A percentile compares a stretch with the other conserved stretches of the same genome.
These are phyloP conservation scores for Dendrophyllia cribrosa DNA, from an alignment of 64 coral and sea anemone species.

Conservation along the genomic window DNA sequence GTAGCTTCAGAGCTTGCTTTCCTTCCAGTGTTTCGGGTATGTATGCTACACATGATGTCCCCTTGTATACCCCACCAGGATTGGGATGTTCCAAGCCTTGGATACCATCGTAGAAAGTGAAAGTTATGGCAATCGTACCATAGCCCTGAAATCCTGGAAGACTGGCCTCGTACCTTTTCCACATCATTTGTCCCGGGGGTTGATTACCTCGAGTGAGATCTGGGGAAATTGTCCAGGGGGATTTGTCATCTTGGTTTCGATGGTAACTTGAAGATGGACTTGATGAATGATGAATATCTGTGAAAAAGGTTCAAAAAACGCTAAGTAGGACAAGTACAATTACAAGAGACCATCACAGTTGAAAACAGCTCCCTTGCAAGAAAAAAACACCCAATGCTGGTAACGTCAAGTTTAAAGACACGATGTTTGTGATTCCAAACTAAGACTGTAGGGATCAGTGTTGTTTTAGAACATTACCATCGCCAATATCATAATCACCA, in stretches of 20 bases:
- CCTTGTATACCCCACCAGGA: background rate
- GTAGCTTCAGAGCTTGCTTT: background rate
- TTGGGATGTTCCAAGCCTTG: conserved; percentile 27
- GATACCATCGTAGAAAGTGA: conserved; percentile 18
- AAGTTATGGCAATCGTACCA: conserved; percentile 13
- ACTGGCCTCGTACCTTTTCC: background rate
- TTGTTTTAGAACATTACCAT: too few species aligned
- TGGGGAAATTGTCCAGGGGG: background rate
- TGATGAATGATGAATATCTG: background rate
- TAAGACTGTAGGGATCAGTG: too few species aligned
- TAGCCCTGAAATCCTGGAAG: conserved; percentile 29
- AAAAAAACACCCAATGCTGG: too few species aligned
- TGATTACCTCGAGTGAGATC: background rate
- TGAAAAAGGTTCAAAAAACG: background rate
- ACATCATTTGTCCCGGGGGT: conserved; percentile 32
- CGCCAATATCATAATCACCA: too few species aligned
- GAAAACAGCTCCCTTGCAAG: too few species aligned
- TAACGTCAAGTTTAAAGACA: too few species aligned
- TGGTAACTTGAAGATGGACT: background rate
- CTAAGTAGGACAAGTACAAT: background rate
- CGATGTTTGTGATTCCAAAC: too few species aligned
- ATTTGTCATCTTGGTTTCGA: background rate
- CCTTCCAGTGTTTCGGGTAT: conserved; percentile 13
- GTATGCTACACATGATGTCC: background rate
- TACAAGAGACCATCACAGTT: too few species aligned